phyloP scores from a whole-genome alignment of 2,888 invertebrate genomes.

The Meiosimyza platycephala region DNA sequence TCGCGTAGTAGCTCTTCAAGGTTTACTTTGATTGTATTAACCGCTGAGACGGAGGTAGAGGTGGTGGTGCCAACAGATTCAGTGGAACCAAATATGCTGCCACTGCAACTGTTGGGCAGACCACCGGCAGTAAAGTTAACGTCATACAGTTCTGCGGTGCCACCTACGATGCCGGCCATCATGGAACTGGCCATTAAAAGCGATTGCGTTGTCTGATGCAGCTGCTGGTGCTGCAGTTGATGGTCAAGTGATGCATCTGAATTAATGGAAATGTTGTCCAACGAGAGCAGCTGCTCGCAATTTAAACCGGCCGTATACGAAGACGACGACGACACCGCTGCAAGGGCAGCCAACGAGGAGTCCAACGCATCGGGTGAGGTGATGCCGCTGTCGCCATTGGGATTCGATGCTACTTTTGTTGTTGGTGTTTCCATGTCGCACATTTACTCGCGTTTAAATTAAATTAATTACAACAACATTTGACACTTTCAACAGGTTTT shows the following conservation, averaged over 20 bases:
- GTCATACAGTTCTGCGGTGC: slow-evolving; percentile 26
- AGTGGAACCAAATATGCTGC: slow-evolving; percentile 40
- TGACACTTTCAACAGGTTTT: too few relatives aligned
- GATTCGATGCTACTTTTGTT: background rate
- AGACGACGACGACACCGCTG: background rate
- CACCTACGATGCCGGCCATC: slow-evolving; percentile 50
- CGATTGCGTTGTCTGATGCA: slow-evolving; percentile 64
- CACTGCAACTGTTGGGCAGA: slow-evolving; percentile 13
- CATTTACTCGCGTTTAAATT: slow-evolving; percentile 1
- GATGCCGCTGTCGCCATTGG: slow-evolving; percentile 17
- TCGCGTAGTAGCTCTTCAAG: slow-evolving; percentile 63
- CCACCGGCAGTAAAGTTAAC: background rate
- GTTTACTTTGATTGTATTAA: slow-evolving; percentile 50
- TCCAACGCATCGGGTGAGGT: background rate
- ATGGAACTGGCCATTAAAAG: slow-evolving; percentile 63
- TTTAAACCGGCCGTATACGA: slow-evolving; percentile 16
- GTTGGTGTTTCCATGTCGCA: slow-evolving; percentile 19
- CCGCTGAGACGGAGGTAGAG: slow-evolving; percentile 37
- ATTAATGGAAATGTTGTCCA: slow-evolving; percentile 40
- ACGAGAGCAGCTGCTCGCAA: slow-evolving; percentile 23
- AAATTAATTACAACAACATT: background rate
- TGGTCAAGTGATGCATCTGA: slow-evolving; percentile 41
- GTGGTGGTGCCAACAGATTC: slow-evolving; percentile 35
- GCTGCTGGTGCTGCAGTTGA: slow-evolving; percentile 45
- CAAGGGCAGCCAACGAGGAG: background rate